Base-by-base conservation (phyloP, 2,888 invertebrate genomes). In the Nesidiocoris tenuis region DNA sequence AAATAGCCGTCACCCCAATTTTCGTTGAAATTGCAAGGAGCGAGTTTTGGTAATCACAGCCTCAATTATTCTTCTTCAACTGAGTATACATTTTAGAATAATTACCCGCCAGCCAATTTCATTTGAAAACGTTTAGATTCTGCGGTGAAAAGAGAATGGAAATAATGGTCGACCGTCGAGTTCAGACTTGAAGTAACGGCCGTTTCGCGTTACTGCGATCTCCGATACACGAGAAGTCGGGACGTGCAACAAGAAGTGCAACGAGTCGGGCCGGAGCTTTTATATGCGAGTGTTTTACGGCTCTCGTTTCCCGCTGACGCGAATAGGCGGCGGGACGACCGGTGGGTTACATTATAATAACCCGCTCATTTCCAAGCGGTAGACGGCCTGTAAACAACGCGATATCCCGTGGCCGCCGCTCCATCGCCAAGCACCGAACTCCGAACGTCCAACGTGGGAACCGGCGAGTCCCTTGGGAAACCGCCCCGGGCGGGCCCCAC, bases 401-500 rank as follows among this genome's bases (percentile, higher is more conserved):
- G 39, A 39, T 39, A 39, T 39, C 39, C 39, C 39, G 3, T 39
- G 5, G 12, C 39, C 39, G 39, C 39, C 39, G 39, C 3, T 12
- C 5, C 12, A 39, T 39, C 39, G 39, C 39, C 39, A 39, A 39
- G 39, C 39, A 7, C 39, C 39, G 39, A 12, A 3, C 12, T 39
- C 39, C 39, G 3, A n/a, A 12, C 5, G 39, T 39, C 12, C 39
- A 22, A 63, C 63, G 63, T 63, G 63, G 63, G 63, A 63, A 63
- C 23, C 23, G 16, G 7, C n/a, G 63, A 22, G 19, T 63, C 63
- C 63, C 63, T 22, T 63, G 63, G 63, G 63, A 63, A 39, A 63
- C 23, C 21, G 63, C 63, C 63, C 23, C 63, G 22, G 23, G 63
- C 63, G 63, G 63, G 7, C 59, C 39, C 39, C n/a, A 39, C 39